Percentiles rank a stretch among this genome's conserved stretches.
phyloP scores from a whole-genome alignment of 2,888 invertebrate genomes.

The Rhorus exstirpatorius region DNA sequence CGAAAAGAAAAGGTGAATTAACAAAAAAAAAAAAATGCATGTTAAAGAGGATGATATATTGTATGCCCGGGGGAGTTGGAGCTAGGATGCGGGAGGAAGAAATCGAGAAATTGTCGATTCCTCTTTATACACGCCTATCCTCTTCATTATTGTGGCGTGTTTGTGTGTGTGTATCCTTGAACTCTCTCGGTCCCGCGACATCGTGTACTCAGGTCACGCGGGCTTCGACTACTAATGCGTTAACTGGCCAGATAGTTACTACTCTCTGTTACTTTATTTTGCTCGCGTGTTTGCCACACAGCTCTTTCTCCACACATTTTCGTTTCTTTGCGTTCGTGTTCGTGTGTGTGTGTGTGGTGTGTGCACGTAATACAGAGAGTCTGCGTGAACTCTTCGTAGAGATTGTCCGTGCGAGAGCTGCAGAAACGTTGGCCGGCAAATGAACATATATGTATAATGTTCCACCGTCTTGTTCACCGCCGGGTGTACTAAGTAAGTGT shows the following conservation, averaged over 20 bases:
- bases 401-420: conserved; percentile 37
- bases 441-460: conserved; percentile 32
- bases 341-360: background rate
- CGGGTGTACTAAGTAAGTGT: conserved; percentile 50
- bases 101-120: background rate
- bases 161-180: conserved; percentile 67
- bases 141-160: background rate
- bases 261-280: conserved; percentile 45
- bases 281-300: conserved; percentile 1
- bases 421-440: background rate
- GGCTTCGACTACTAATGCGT: conserved; percentile 67
- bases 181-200: conserved; percentile 73
- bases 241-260: conserved; percentile 53
- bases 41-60: too few relatives aligned
- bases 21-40: too few relatives aligned
- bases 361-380: too few relatives aligned
- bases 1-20: too few relatives aligned
- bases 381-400: conserved; percentile 2
- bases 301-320: conserved; percentile 21
- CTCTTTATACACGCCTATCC: background rate
- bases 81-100: too few relatives aligned
- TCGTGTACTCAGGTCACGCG: conserved; percentile 70
- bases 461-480: conserved; percentile 9
- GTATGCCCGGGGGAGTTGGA: too few relatives aligned
- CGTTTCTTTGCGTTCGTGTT: conserved; percentile 1